Percentiles rank a stretch among this genome's conserved stretches.
Conservation (phyloP, 2,797 vertebrate genomes). For the Siniperca undulata region DNA sequence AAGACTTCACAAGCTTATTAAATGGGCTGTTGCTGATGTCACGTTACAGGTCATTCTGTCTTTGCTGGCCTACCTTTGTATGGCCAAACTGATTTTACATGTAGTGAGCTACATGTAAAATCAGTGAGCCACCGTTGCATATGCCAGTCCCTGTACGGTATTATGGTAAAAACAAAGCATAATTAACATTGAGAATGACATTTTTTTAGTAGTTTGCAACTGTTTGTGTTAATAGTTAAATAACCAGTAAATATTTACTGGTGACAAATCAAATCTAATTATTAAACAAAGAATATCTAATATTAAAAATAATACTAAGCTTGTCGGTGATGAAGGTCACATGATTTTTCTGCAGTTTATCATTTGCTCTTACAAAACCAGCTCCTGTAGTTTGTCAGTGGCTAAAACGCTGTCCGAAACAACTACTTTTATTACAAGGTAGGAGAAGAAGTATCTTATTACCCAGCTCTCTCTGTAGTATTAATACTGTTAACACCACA, state of each 20-base stretch:
- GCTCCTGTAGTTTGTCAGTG: conserved; percentile 23
- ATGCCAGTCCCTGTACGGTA: neutral
- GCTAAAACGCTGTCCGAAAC: conserved; percentile 7
- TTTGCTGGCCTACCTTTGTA: neutral
- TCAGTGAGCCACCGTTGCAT: neutral
- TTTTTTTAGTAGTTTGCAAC: neutral
- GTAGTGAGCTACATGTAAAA: neutral
- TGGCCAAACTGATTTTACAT: neutral
- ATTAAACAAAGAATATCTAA: neutral
- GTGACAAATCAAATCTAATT: neutral
- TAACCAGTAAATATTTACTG: neutral
- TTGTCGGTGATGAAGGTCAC: neutral
- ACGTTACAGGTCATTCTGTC: neutral
- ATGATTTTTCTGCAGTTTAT: conserved; percentile 30
- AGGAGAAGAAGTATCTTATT: conserved; percentile 32
- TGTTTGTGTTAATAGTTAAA: conserved; percentile 13
- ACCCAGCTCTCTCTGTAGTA: conserved; percentile 10
- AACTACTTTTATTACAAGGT: conserved; percentile 8
- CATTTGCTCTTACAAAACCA: conserved; percentile 22
- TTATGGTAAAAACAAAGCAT: neutral
- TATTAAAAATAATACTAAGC: conserved; percentile 2
- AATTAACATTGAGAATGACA: neutral
- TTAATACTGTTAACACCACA: conserved; percentile 4
- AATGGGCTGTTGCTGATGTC: neutral
- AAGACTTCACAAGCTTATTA: neutral